Conservation (phyloP, 2,113 vertebrate species). For the Acanthochromis polyacanthus region DNA sequence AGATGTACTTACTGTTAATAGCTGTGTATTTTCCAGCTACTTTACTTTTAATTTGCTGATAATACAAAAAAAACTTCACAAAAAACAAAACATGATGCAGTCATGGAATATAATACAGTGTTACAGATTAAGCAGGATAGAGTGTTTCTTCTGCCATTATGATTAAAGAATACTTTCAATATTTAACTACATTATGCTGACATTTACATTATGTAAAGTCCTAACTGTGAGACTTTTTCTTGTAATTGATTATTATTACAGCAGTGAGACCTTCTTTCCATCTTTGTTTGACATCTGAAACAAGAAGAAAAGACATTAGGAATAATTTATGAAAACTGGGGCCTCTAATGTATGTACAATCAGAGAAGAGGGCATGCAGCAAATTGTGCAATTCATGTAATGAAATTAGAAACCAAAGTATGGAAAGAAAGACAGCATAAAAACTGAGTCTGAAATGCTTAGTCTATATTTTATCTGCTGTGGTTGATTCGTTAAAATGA, state of each 20-base stretch:
- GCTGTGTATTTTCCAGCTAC: no score
- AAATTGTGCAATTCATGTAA: not conserved
- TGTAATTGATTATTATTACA: not conserved
- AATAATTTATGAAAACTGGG: not conserved
- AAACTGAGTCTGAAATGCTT: no score
- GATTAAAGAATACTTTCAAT: not conserved
- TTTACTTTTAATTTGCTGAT: not conserved
- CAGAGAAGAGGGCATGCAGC: not conserved
- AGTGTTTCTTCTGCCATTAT: not conserved
- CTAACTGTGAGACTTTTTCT: not conserved
- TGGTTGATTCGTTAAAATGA: not conserved
- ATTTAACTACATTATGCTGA: not conserved
- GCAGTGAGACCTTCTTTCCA: not conserved
- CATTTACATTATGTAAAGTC: not conserved
- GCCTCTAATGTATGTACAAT: not conserved
- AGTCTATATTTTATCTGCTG: not conserved
- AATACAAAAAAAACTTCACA: not conserved
- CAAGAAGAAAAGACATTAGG: no score
- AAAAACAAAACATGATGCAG: not conserved
- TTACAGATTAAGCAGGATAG: not conserved
- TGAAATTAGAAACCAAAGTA: not conserved
- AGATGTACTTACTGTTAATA: no score
- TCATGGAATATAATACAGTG: not conserved
- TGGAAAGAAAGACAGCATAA: not conserved
- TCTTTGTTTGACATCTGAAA: no score